phyloP scores from a whole-genome alignment of 2,888 invertebrate genomes.

The Eledone cirrhosa region DNA sequence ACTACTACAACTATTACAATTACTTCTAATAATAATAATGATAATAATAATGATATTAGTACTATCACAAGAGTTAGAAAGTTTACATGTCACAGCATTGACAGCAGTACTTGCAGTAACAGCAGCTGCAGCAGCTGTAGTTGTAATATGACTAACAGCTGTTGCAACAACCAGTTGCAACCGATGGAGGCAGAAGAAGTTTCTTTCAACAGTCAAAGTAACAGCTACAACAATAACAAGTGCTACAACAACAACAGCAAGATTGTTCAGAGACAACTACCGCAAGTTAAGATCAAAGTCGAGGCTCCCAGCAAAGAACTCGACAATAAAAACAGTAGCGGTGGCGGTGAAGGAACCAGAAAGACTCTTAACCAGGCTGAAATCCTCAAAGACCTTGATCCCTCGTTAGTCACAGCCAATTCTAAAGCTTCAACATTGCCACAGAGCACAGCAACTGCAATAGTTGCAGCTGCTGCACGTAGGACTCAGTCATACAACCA shows the following conservation, averaged over 20 bases:
- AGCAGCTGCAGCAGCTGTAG: neutral
- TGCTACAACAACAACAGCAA: neutral
- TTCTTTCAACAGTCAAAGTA: neutral
- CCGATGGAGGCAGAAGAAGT: too few relatives aligned
- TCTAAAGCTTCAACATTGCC: neutral
- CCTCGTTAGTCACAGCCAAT: neutral
- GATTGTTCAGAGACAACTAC: neutral
- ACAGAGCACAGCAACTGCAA: neutral
- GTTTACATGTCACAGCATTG: neutral
- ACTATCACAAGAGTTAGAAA: too few relatives aligned
- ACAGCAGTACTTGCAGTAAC: neutral
- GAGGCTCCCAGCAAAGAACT: neutral
- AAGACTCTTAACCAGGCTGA: neutral
- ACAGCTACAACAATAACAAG: neutral
- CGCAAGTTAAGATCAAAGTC: neutral
- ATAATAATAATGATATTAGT: too few relatives aligned
- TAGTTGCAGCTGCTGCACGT: neutral
- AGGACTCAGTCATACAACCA: constrained; percentile 11
- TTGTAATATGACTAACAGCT: neutral
- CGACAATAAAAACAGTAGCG: neutral
- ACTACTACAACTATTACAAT: neutral
- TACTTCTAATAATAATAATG: neutral
- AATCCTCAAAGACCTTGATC: neutral
- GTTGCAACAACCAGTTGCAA: neutral
- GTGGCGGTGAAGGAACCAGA: too few relatives aligned